A percentile compares a stretch with the other conserved stretches of the same genome.
Evolutionary conservation across 2,113 vertebrate species (phyloP).

Genomic region (Danio rerio): DNA sequence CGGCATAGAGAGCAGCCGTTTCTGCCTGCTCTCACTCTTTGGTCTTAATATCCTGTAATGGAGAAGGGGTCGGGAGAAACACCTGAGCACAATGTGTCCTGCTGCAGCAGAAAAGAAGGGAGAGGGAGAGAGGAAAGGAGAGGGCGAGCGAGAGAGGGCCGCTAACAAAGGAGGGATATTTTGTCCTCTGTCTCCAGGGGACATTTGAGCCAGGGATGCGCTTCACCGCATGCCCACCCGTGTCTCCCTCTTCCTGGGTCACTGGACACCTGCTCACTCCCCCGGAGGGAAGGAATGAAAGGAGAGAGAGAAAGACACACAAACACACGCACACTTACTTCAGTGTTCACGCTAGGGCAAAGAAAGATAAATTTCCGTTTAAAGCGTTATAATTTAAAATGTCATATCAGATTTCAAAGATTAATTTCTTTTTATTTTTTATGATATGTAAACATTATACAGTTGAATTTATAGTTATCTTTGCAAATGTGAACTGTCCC

Average conservation of each 20-base stretch:
- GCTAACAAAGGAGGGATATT: slow-evolving; percentile 29
- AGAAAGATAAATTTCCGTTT: background rate
- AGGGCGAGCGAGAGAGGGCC: slow-evolving; percentile 45
- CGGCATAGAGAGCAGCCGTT: background rate
- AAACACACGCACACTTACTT: background rate
- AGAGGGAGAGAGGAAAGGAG: slow-evolving; percentile 21
- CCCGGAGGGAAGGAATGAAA: slow-evolving; percentile 18
- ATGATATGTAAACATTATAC: too few relatives aligned
- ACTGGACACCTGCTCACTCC: slow-evolving; percentile 36
- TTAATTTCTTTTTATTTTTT: too few relatives aligned
- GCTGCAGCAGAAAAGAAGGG: background rate
- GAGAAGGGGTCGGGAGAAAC: slow-evolving; percentile 33
- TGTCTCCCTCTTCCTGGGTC: slow-evolving; percentile 28
- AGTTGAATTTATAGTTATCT: too few relatives aligned
- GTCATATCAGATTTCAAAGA: too few relatives aligned
- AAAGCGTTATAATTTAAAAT: too few relatives aligned
- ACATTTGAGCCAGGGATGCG: slow-evolving; percentile 50
- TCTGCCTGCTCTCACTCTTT: slow-evolving; percentile 17
- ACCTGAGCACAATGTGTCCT: slow-evolving; percentile 24
- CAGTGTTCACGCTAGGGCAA: background rate
- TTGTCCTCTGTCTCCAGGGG: slow-evolving; percentile 11
- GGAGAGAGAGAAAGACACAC: slow-evolving; percentile 4
- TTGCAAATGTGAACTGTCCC: too few relatives aligned
- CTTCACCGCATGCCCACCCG: slow-evolving; percentile 36
- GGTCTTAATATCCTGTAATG: slow-evolving; percentile 45